Conservation (phyloP, 2,888 invertebrate species). For the Troilus luridus region DNA sequence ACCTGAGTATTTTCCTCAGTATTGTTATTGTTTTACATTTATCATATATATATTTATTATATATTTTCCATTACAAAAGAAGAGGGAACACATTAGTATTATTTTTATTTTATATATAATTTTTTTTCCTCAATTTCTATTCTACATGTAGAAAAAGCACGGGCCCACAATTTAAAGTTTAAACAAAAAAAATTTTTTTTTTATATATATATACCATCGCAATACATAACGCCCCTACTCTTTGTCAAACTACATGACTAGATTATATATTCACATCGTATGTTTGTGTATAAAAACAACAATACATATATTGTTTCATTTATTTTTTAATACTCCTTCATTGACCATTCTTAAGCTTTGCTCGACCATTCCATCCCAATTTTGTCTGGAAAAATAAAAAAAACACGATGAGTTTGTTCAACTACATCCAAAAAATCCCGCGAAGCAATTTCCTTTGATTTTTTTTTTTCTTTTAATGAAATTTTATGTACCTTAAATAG, state of each 20-base stretch:
- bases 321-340: background rate
- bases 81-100: conserved; percentile 51
- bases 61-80: conserved; percentile 47
- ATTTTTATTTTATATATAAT: background rate
- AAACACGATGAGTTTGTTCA: background rate
- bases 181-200: background rate
- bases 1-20: conserved; percentile 1
- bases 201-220: conserved; percentile 40
- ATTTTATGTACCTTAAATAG: background rate
- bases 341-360: conserved; percentile 6
- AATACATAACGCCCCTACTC: conserved; percentile 49
- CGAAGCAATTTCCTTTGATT: background rate
- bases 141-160: conserved; percentile 58
- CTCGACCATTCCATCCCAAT: background rate
- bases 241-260: conserved; percentile 59
- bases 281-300: background rate
- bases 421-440: conserved; percentile 23
- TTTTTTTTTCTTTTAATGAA: background rate
- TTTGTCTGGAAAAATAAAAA: background rate
- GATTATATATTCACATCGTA: conserved; percentile 55
- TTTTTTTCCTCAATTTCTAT: conserved; percentile 31
- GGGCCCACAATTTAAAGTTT: conserved; percentile 7
- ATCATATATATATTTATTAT: background rate
- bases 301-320: too few species aligned
- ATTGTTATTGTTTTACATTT: conserved; percentile 15